A percentile compares a stretch with the other conserved stretches of the same genome.
These are phyloP conservation scores for Tichodroma muraria DNA, from an alignment of 2,113 vertebrate genomes.

Conservation along the genomic window DNA sequence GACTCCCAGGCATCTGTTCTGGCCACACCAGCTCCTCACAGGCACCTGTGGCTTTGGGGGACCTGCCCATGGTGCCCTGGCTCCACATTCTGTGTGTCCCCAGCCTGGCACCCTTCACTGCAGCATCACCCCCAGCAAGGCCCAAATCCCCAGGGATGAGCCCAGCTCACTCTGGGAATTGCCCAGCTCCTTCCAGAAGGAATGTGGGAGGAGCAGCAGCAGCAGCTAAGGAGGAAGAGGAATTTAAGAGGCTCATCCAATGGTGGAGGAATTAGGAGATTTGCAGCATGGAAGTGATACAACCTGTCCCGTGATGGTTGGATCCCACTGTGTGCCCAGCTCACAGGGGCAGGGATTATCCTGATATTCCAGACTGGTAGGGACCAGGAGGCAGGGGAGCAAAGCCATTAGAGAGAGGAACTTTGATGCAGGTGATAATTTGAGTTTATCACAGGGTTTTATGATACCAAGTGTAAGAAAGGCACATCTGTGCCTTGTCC, in stretches of 20 bases:
- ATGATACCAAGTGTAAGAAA: neutral
- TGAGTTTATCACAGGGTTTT: neutral
- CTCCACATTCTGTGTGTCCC: neutral
- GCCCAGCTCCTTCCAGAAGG: neutral
- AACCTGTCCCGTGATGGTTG: accelerated
- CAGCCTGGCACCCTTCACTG: neutral
- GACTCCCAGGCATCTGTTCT: neutral
- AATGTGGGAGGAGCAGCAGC: neutral
- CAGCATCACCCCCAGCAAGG: accelerated
- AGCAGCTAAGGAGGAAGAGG: neutral
- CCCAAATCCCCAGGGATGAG: neutral
- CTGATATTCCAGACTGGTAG: neutral
- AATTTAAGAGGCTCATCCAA: neutral
- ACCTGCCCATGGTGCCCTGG: neutral
- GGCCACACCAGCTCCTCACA: accelerated
- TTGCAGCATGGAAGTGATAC: neutral
- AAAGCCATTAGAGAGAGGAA: neutral
- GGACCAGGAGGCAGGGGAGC: neutral
- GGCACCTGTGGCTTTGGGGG: neutral
- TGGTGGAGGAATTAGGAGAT: neutral
- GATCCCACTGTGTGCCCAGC: neutral
- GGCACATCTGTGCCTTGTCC: neutral
- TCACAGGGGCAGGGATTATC: neutral
- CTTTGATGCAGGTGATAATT: neutral
- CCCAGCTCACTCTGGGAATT: neutral